Evolutionary conservation across 2,888 invertebrate species (phyloP).

Genomic region (Spisula solida): DNA sequence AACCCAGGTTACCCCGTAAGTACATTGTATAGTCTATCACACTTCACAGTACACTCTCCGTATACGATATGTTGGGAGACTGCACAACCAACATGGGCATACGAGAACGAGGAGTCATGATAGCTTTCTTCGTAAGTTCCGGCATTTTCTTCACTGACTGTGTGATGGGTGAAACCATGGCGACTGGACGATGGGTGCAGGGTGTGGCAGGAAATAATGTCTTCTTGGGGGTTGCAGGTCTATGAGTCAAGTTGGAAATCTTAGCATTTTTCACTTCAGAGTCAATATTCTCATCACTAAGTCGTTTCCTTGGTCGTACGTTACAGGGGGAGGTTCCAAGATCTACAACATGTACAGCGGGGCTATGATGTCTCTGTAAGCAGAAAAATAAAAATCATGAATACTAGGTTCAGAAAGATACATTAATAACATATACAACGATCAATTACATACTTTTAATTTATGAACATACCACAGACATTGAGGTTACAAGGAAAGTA

Average conservation of each 20-base stretch:
- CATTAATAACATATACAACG: no score
- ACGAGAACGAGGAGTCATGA: slow-evolving; percentile 76
- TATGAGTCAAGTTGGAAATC: slow-evolving; percentile 71
- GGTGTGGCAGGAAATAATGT: slow-evolving; percentile 72
- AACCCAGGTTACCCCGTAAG: neutral
- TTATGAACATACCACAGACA: no score
- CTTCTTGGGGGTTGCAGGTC: slow-evolving; percentile 66
- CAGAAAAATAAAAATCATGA: slow-evolving; percentile 30
- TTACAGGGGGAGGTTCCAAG: slow-evolving; percentile 71
- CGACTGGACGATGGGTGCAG: slow-evolving; percentile 70
- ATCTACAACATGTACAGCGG: slow-evolving; percentile 79
- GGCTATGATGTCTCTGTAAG: slow-evolving; percentile 74
- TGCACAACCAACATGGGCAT: slow-evolving; percentile 71
- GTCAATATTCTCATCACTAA: slow-evolving; percentile 68
- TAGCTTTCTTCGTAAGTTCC: slow-evolving; percentile 71
- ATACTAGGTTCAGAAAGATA: neutral
- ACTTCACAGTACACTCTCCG: slow-evolving; percentile 70
- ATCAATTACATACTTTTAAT: no score
- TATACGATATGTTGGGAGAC: slow-evolving; percentile 68
- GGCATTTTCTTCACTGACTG: slow-evolving; percentile 72
- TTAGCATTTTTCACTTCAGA: slow-evolving; percentile 63
- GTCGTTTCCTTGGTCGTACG: slow-evolving; percentile 67
- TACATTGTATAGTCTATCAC: neutral
- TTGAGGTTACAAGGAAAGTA: no score
- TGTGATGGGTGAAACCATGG: slow-evolving; percentile 80